These are phyloP conservation scores for Ichneumoninae sp. DNA, from an alignment of 2,888 invertebrate species.

Conservation along the genomic window DNA sequence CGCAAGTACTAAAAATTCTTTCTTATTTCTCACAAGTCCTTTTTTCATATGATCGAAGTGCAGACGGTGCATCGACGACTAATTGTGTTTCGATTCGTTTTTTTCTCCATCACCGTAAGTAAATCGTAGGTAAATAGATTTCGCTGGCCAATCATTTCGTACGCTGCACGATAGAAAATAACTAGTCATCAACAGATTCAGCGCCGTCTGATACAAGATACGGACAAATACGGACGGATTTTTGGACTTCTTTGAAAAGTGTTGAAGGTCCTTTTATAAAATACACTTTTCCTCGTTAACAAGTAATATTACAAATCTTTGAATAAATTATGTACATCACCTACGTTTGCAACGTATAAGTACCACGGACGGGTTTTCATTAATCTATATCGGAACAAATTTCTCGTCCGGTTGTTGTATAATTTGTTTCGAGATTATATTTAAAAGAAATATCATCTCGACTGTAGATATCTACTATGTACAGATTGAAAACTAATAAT, in stretches of 20 bases:
- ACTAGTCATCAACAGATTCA: background rate
- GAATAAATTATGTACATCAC: slow-evolving; percentile 48
- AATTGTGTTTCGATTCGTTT: background rate
- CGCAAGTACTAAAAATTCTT: background rate
- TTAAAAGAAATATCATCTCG: background rate
- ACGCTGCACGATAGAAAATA: slow-evolving; percentile 46
- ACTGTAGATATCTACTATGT: slow-evolving; percentile 22
- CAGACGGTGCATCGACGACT: slow-evolving; percentile 1
- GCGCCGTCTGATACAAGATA: slow-evolving; percentile 47
- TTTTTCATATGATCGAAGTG: background rate
- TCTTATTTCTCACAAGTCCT: background rate
- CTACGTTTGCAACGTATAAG: slow-evolving; percentile 30
- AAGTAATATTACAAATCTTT: slow-evolving; percentile 45
- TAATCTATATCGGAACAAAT: background rate
- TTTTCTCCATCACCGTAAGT: background rate
- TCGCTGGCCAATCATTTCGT: slow-evolving; percentile 66
- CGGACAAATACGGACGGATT: slow-evolving; percentile 65
- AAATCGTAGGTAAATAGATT: slow-evolving; percentile 26
- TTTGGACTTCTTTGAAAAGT: slow-evolving; percentile 33
- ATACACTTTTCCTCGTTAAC: slow-evolving; percentile 44
- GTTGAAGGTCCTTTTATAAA: slow-evolving; percentile 44
- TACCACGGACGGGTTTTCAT: slow-evolving; percentile 33
- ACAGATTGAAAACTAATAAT: slow-evolving; percentile 27
- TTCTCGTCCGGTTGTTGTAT: slow-evolving; percentile 6
- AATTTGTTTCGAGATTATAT: background rate